These are phyloP conservation scores for Stigmatopora nigra DNA, from an alignment of 2,113 vertebrate genomes.

Conservation along the genomic window DNA sequence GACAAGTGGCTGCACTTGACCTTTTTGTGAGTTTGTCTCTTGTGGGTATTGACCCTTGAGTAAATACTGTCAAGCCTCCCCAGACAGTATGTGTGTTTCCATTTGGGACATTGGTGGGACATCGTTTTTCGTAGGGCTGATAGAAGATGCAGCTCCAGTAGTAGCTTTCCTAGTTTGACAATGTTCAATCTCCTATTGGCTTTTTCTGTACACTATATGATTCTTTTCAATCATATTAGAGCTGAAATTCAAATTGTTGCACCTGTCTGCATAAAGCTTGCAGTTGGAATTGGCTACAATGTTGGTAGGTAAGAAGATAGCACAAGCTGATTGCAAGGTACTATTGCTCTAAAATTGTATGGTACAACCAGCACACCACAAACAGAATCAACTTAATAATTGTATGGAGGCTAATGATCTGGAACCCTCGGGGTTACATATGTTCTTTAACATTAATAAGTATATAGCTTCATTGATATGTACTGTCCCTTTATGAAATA, in stretches of 20 bases:
- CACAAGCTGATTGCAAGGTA: too few relatives aligned
- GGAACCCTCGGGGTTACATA: background rate
- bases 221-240: background rate
- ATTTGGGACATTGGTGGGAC: conserved; percentile 20
- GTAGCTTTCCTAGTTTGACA: conserved; percentile 11
- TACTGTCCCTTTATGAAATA: too few relatives aligned
- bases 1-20: conserved; percentile 44
- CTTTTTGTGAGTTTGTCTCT: conserved; percentile 39
- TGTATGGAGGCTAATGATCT: background rate
- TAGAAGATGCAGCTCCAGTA: conserved; percentile 39
- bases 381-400: background rate
- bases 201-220: conserved; percentile 8
- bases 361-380: background rate
- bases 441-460: too few relatives aligned
- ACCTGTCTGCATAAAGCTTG: background rate
- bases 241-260: background rate
- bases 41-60: conserved; percentile 45
- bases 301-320: too few relatives aligned
- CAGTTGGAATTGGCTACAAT: too few relatives aligned
- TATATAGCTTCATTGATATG: too few relatives aligned
- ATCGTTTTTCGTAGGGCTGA: conserved; percentile 40
- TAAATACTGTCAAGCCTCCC: conserved; percentile 46
- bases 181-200: conserved; percentile 18
- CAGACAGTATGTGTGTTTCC: conserved; percentile 21
- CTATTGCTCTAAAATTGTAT: background rate